A percentile compares a stretch with the other conserved stretches of the same genome.
phyloP scores from a whole-genome alignment of 2,113 vertebrate species.

The Sorex araneus region DNA sequence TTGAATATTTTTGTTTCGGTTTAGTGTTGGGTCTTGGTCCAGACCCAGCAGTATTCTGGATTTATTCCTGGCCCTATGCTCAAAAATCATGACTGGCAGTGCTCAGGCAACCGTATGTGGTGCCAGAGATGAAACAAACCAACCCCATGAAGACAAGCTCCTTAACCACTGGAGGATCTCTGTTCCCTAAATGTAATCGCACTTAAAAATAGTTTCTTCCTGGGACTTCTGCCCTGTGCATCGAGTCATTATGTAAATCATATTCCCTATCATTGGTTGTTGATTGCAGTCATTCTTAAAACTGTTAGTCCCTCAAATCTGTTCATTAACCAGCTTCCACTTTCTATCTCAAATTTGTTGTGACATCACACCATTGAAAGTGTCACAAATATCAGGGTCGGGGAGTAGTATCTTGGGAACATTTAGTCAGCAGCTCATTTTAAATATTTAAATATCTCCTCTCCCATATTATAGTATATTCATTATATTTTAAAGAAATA shows the following conservation, averaged over 20 bases:
- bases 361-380: not conserved
- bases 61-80: no score
- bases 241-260: not conserved
- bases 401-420: not conserved
- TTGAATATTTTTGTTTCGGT: not conserved
- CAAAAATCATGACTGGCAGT: no score
- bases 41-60: no score
- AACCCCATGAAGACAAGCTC: no score
- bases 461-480: not conserved
- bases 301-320: not conserved
- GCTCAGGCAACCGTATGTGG: no score
- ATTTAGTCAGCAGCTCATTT: not conserved
- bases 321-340: not conserved
- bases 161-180: no score
- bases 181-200: no score
- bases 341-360: not conserved
- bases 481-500: constrained; percentile 74
- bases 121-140: no score
- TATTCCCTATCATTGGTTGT: not conserved
- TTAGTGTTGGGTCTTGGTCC: no score
- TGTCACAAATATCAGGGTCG: constrained; percentile 9
- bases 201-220: no score
- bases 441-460: constrained; percentile 53
- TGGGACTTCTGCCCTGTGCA: no score
- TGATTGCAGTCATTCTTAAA: not conserved